Percentiles rank a stretch among this genome's conserved stretches.
These are phyloP conservation scores for Lanius ludovicianus DNA, from an alignment of 2,113 vertebrate species.

Conservation along the genomic window DNA sequence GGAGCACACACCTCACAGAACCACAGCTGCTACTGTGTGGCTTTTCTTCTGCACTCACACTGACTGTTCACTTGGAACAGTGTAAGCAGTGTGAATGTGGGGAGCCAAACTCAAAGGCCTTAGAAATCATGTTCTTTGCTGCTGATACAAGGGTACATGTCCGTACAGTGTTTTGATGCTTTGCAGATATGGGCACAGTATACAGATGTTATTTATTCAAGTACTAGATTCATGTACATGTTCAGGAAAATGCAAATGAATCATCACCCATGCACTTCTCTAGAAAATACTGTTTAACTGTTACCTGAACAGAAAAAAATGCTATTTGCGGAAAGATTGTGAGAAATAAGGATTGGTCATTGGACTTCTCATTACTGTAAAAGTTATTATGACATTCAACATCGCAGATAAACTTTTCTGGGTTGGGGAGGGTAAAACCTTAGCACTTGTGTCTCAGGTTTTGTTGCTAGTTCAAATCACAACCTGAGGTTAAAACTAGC, in stretches of 20 bases:
- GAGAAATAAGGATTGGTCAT: neutral
- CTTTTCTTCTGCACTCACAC: neutral
- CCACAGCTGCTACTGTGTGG: neutral
- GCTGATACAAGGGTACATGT: neutral
- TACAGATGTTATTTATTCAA: constrained; percentile 26
- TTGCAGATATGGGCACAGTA: neutral
- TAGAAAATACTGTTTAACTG: neutral
- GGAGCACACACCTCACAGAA: neutral
- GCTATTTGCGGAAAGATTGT: neutral
- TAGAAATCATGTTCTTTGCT: neutral
- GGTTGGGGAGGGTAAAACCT: neutral
- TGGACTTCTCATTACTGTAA: neutral
- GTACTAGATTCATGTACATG: neutral
- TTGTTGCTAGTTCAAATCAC: neutral
- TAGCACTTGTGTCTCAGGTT: neutral
- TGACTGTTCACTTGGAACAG: neutral
- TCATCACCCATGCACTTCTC: neutral
- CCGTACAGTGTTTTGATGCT: neutral
- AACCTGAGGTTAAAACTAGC: neutral
- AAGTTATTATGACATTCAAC: neutral
- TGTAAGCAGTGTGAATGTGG: neutral
- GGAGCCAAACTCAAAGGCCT: neutral
- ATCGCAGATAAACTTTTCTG: neutral
- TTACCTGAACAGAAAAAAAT: neutral
- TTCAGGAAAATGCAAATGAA: neutral